phyloP scores from a whole-genome alignment of 2,113 vertebrate species.

The Thalassarche chlororhynchos region DNA sequence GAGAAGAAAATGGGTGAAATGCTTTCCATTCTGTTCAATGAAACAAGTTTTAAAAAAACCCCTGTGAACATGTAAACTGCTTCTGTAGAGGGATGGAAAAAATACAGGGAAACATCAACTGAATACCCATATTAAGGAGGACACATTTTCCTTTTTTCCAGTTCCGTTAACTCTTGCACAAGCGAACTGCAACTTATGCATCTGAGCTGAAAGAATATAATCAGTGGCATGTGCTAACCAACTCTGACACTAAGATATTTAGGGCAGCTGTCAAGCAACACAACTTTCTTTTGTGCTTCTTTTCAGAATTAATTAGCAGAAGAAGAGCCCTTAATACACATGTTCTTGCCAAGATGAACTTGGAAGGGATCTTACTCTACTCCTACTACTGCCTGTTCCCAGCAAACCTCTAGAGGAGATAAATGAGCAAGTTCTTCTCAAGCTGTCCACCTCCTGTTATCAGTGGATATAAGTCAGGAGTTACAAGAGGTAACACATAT shows the following conservation, averaged over 20 bases:
- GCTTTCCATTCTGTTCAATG: not conserved
- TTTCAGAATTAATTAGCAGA: slow-evolving; percentile 70
- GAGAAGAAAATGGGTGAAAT: not conserved
- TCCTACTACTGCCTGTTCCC: not conserved
- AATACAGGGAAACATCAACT: not conserved
- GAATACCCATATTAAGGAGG: not conserved
- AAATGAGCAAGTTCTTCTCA: not conserved
- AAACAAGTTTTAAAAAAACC: not conserved
- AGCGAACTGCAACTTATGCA: not conserved
- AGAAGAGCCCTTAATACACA: not conserved
- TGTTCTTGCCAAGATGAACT: slow-evolving; percentile 53
- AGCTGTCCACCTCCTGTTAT: not conserved
- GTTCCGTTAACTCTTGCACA: not conserved
- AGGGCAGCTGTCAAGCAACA: slow-evolving; percentile 65
- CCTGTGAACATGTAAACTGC: not conserved
- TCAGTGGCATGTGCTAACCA: slow-evolving; percentile 62
- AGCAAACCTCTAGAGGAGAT: not conserved
- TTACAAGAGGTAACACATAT: not conserved
- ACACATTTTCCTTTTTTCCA: not conserved
- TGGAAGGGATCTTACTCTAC: slow-evolving; percentile 28
- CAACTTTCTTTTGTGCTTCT: slow-evolving; percentile 40
- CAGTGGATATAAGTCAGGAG: not conserved
- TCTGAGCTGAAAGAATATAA: slow-evolving; percentile 41
- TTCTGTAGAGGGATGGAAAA: not conserved
- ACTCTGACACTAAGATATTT: slow-evolving; percentile 34